These are phyloP conservation scores for Tetrax tetrax DNA, from an alignment of 2,113 vertebrate species.

Conservation along the genomic window DNA sequence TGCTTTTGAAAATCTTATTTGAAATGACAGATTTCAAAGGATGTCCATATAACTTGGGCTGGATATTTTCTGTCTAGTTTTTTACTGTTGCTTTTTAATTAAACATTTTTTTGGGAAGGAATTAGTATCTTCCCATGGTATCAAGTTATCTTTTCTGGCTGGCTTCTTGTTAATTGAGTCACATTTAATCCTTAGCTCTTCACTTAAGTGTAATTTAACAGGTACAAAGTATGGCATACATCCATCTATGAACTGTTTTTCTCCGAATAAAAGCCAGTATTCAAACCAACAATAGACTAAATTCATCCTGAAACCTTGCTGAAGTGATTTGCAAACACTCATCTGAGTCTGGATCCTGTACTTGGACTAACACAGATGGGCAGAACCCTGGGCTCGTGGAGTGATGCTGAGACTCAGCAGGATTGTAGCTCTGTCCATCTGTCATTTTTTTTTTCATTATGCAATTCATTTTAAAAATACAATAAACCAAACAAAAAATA, in stretches of 20 bases:
- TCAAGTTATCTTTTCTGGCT: not conserved
- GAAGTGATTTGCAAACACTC: not conserved
- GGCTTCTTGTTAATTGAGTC: not conserved
- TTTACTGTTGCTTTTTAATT: not conserved
- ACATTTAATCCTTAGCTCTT: not conserved
- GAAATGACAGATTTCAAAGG: not conserved
- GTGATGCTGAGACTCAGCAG: conserved; percentile 28
- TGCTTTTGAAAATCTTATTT: not conserved
- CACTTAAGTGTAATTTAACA: not conserved
- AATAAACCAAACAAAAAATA: not conserved
- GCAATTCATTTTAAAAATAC: not conserved
- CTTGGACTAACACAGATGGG: conserved; percentile 26
- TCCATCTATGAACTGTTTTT: not conserved
- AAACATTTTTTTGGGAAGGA: not conserved
- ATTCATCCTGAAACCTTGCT: not conserved
- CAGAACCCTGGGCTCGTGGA: not conserved
- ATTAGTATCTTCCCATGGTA: not conserved
- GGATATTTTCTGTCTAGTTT: not conserved
- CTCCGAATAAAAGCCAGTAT: not conserved
- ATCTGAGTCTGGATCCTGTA: not conserved
- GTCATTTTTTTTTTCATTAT: not conserved
- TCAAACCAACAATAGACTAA: not conserved
- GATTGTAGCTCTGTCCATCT: conserved; percentile 37
- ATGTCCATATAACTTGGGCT: not conserved
- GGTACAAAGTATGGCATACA: not conserved